Evolutionary conservation across 2,888 invertebrate species (phyloP).

Genomic region (Stegana nigrithorax): DNA sequence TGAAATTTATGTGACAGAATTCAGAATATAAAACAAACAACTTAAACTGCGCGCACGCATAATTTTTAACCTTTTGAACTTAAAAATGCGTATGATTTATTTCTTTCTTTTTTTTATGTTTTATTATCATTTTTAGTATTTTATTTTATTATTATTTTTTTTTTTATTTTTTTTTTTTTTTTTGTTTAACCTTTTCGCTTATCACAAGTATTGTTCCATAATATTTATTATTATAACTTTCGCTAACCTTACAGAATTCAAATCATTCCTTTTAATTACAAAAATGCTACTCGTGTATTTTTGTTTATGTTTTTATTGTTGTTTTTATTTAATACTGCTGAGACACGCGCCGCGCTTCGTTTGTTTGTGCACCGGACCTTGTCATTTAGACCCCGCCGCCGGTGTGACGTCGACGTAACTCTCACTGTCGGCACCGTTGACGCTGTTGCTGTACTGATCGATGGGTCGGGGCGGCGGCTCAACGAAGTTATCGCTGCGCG

Average conservation of each 20-base stretch:
- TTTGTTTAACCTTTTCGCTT: not conserved
- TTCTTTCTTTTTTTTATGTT: not conserved
- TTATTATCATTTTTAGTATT: not conserved
- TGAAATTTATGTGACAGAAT: no score
- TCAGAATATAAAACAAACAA: no score
- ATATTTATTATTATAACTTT: not conserved
- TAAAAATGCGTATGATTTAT: not conserved
- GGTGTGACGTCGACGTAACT: not conserved
- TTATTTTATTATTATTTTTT: not conserved
- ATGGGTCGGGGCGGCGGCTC: constrained; percentile 70
- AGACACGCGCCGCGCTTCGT: not conserved
- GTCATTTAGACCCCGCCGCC: no score
- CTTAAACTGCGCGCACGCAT: constrained; percentile 16
- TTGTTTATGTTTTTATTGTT: not conserved
- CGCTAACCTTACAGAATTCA: not conserved
- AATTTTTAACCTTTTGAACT: no score
- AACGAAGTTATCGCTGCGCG: constrained; percentile 70
- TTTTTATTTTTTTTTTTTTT: not conserved
- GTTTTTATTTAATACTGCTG: not conserved
- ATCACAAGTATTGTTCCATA: not conserved
- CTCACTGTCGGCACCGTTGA: not conserved
- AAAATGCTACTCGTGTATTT: not conserved
- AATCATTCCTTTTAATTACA: not conserved
- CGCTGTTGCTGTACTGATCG: constrained; percentile 39
- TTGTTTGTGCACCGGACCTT: no score